Base-by-base conservation (phyloP, 2,888 invertebrate genomes). In the Laspeyria flexula region DNA sequence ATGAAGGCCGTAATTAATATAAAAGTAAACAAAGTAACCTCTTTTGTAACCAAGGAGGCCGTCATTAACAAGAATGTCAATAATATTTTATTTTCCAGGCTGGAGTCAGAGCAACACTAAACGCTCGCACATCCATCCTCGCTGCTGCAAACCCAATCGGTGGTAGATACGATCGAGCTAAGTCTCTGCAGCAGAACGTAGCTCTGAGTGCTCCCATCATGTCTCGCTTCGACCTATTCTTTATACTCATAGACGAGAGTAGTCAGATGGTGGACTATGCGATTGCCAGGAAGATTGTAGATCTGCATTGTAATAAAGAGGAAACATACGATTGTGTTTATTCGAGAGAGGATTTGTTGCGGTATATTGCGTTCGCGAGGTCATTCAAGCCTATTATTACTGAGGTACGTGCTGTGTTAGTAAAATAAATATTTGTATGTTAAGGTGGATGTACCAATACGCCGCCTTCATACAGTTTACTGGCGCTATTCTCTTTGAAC, bases 141-240 rank as follows among this genome's bases (percentile, higher is more conserved):
- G 99, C 99, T 0, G 99, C 99, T 0, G 99, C 99, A 0, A 99
- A 99, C 92, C 99, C 99, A 0, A 95, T 99, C 25, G 97, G 97
- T n/a, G 99, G 99, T 0, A 95, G 99, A 25, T 99, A 99, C 86
- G 99, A 99, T 87, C 94, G 98, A 33, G 95, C 97, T 0, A 98
- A 97, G 81, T 97, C 98, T 0, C 90, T 99, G 3, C 97, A 98
- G 72, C 98, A 99, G 81, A 99, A 99, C 85, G 96, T 99, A 1
- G 94, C 96, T 0, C 90, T 99, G 11, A 96, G 97, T 0, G 98
- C 99, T 0, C 99, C 99, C 0, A 99, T 99, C 75, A 99, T 99
- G 99, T 99, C 99, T 0, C 95, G 99, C 67, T 99, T 99, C 86
- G 99, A 99, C 88, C 92, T 99, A 11, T 99, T 99, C 92, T 99